Conservation (phyloP, 2,113 vertebrate genomes). For the Vidua chalybeata region DNA sequence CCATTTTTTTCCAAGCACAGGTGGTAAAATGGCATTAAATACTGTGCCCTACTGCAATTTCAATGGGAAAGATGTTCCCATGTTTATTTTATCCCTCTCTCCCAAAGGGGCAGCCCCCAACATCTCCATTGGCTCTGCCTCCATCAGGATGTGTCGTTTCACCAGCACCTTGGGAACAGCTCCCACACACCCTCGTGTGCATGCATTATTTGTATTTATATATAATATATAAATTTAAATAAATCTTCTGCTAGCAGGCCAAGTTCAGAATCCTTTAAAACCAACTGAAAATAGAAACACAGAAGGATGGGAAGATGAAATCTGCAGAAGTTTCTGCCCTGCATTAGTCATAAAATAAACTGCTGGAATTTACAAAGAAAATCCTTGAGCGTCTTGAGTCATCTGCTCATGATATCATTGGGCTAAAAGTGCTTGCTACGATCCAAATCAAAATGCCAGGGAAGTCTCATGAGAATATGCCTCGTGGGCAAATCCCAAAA, state of each 20-base stretch:
- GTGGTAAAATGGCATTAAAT: background rate
- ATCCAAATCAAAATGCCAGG: constrained; percentile 59
- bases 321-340: constrained; percentile 36
- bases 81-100: background rate
- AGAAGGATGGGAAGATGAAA: constrained; percentile 55
- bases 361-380: constrained; percentile 59
- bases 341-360: constrained; percentile 54
- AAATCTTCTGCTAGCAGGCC: constrained; percentile 40
- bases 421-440: constrained; percentile 64
- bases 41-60: background rate
- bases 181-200: background rate
- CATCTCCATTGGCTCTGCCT: background rate
- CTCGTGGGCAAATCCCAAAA: constrained; percentile 74
- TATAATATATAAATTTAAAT: constrained; percentile 10
- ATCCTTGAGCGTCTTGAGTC: constrained; percentile 47
- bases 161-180: constrained; percentile 51
- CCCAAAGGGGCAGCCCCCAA: background rate
- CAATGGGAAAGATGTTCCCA: background rate
- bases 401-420: constrained; percentile 64
- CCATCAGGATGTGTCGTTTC: background rate
- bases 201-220: background rate
- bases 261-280: constrained; percentile 37
- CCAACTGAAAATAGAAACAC: constrained; percentile 66
- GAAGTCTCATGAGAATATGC: constrained; percentile 73
- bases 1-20: background rate